A percentile compares a stretch with the other conserved stretches of the same genome.
phyloP scores from a whole-genome alignment of 1,140 invertebrate species.

The Metaphire vulgaris region DNA sequence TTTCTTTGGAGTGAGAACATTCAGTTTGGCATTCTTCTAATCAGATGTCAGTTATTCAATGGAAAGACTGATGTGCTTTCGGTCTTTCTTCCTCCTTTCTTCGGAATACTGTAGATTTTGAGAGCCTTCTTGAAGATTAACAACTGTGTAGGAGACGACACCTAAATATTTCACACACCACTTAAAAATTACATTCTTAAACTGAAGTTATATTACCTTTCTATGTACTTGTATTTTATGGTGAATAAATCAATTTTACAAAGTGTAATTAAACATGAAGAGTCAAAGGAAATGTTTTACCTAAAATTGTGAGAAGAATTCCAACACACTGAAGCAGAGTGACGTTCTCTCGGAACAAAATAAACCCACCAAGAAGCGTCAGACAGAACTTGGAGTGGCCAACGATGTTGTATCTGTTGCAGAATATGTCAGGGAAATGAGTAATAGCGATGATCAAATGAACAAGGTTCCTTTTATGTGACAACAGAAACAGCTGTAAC shows the following conservation, averaged over 20 bases:
- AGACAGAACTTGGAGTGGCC: slow-evolving; percentile 62
- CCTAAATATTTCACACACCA: neutral
- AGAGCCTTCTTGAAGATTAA: neutral
- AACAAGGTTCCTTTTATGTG: too few species aligned
- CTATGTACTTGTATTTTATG: neutral
- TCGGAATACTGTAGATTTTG: neutral
- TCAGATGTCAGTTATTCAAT: slow-evolving; percentile 3
- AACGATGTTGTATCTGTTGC: slow-evolving; percentile 57
- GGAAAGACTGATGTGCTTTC: neutral
- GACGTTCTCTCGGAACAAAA: slow-evolving; percentile 58
- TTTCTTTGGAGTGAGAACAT: too few species aligned
- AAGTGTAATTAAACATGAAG: neutral
- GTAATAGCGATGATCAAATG: too few species aligned
- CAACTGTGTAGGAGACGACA: neutral
- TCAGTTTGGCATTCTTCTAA: too few species aligned
- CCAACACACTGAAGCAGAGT: slow-evolving; percentile 56
- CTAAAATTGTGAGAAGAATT: slow-evolving; percentile 55
- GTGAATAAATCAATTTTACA: neutral
- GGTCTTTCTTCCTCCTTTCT: neutral
- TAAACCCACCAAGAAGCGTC: slow-evolving; percentile 56
- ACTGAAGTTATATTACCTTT: neutral
- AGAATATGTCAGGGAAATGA: neutral
- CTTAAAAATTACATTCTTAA: neutral
- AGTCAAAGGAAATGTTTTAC: slow-evolving; percentile 28
- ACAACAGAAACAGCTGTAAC: too few species aligned